Percentiles rank a stretch among this genome's conserved stretches.
Conservation (phyloP, 2,113 vertebrate genomes). For the Mormyrus lacerda region DNA sequence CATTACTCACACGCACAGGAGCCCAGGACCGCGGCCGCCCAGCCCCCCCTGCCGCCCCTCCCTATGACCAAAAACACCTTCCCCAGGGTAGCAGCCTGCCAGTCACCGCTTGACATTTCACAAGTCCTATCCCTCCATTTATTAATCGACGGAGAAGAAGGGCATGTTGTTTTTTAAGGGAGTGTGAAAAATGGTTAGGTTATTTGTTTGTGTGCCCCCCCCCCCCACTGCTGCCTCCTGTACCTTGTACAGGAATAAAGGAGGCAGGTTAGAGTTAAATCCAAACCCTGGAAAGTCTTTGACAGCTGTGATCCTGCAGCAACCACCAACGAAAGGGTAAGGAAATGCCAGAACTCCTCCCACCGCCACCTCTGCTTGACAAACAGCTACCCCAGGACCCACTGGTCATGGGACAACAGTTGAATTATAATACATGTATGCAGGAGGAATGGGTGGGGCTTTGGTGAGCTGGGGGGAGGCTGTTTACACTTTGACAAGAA, state of each 20-base stretch:
- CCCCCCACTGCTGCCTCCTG: not conserved
- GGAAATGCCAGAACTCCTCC: slow-evolving; percentile 14
- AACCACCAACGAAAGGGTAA: slow-evolving; percentile 19
- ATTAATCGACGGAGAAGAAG: slow-evolving; percentile 42
- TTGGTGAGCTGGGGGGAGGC: not conserved
- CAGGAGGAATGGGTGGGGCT: not conserved
- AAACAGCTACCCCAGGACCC: slow-evolving; percentile 30
- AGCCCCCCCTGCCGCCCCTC: slow-evolving; percentile 33
- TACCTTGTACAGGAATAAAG: not conserved
- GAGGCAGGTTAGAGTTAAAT: not conserved
- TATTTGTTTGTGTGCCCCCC: slow-evolving; percentile 42
- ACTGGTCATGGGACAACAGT: slow-evolving; percentile 7
- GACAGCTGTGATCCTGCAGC: slow-evolving; percentile 18
- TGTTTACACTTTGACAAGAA: slow-evolving; percentile 22
- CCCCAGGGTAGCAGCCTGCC: slow-evolving; percentile 23
- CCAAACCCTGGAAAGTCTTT: not conserved
- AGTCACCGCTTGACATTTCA: slow-evolving; percentile 52
- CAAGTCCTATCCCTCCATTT: slow-evolving; percentile 35
- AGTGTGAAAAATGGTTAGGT: slow-evolving; percentile 40
- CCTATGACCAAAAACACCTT: slow-evolving; percentile 16
- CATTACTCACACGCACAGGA: slow-evolving; percentile 62
- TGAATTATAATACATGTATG: slow-evolving; percentile 25
- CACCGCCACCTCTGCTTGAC: not conserved
- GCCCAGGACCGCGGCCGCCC: slow-evolving; percentile 46
- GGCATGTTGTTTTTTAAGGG: slow-evolving; percentile 21